These are phyloP conservation scores for Atta colombica DNA, from an alignment of 1,140 invertebrate species.

Conservation along the genomic window DNA sequence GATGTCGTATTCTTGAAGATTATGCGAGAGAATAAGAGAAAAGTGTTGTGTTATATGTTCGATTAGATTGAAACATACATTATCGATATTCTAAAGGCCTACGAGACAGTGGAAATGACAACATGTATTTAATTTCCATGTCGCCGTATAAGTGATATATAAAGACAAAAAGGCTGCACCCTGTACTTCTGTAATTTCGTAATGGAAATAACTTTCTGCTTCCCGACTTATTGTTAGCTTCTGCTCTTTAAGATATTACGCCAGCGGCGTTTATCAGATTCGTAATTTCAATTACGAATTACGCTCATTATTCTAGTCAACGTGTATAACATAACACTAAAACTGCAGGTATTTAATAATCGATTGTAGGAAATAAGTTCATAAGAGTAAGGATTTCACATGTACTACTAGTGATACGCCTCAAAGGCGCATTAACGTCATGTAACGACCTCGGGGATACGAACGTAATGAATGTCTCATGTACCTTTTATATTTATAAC, in stretches of 20 bases:
- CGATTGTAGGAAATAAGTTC: conserved; percentile 30
- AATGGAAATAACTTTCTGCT: conserved; percentile 41
- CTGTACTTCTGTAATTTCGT: conserved; percentile 35
- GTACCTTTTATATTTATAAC: conserved; percentile 65
- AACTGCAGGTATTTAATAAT: conserved; percentile 47
- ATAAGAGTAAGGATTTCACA: conserved; percentile 55
- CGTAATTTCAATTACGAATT: conserved; percentile 16
- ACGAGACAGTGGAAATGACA: background rate
- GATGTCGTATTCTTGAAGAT: conserved; percentile 2
- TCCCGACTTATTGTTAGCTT: conserved; percentile 35
- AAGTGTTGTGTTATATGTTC: background rate
- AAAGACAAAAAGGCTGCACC: conserved; percentile 6
- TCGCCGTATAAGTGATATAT: background rate
- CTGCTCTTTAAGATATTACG: conserved; percentile 36
- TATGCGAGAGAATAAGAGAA: background rate
- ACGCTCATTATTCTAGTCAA: conserved; percentile 60
- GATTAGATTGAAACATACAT: conserved; percentile 39
- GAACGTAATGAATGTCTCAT: conserved; percentile 61
- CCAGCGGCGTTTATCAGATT: conserved; percentile 1
- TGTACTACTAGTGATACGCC: conserved; percentile 47
- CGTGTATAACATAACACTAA: conserved; percentile 42
- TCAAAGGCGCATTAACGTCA: conserved; percentile 43
- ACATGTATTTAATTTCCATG: conserved; percentile 27
- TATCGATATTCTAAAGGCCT: conserved; percentile 53
- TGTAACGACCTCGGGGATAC: conserved; percentile 64